Percentiles rank a stretch among this genome's conserved stretches.
phyloP scores from a whole-genome alignment of 2,113 vertebrate genomes.

The Siphamia tubifer region DNA sequence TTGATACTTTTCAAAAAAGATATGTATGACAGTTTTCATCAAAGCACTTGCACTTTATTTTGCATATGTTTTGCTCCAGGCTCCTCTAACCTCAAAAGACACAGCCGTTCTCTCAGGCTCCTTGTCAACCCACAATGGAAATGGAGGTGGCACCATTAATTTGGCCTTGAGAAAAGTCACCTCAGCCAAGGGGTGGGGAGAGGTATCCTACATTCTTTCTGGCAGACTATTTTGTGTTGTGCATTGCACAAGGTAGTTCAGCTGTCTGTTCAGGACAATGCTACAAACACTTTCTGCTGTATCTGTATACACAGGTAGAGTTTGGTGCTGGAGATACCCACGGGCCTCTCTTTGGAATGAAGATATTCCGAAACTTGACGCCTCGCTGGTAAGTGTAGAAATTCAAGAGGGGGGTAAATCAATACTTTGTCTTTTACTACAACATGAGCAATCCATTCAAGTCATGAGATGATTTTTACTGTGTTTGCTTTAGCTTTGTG shows the following conservation, averaged over 20 bases:
- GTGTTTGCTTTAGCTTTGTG: conserved; percentile 81
- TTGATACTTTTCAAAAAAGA: not conserved
- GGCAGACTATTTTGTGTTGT: not conserved
- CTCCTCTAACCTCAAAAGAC: conserved; percentile 92
- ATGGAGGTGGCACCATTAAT: conserved; percentile 94
- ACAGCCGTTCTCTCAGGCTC: conserved; percentile 95
- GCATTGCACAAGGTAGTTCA: not conserved
- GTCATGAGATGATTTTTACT: not conserved
- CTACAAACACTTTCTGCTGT: not conserved
- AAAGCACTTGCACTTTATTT: not conserved
- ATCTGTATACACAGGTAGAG: conserved; percentile 83
- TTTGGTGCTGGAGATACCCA: conserved; percentile 94
- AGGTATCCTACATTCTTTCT: conserved; percentile 73
- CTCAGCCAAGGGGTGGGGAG: conserved; percentile 95
- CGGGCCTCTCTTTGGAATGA: conserved; percentile 91
- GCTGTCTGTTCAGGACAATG: not conserved
- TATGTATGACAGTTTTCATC: not conserved
- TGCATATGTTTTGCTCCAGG: conserved; percentile 72
- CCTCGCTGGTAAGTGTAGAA: conserved; percentile 85
- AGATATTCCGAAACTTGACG: conserved; percentile 95
- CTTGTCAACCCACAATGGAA: conserved; percentile 96
- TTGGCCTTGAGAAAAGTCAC: conserved; percentile 90
- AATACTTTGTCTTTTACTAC: not conserved
- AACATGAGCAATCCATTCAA: not conserved
- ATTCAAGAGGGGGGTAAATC: not conserved